A percentile compares a stretch with the other conserved stretches of the same genome.
Evolutionary conservation across 2,888 invertebrate species (phyloP).

Genomic region (Atethmia centrago): DNA sequence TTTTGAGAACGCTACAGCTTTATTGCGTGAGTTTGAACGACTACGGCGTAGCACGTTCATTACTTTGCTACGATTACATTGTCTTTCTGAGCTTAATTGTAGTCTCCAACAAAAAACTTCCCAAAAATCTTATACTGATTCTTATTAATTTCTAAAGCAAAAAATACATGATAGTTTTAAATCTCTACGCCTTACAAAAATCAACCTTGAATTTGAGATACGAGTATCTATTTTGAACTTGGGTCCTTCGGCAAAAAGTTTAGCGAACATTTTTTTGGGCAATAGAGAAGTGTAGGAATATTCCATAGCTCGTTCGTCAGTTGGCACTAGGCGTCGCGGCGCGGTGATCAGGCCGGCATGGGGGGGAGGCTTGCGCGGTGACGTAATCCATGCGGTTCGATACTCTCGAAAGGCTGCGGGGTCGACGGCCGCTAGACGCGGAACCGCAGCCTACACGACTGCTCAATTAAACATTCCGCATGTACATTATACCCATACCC

Average conservation of each 20-base stretch:
- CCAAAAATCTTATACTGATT: slow-evolving; percentile 8
- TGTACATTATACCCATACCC: slow-evolving; percentile 75
- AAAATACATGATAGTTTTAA: slow-evolving; percentile 38
- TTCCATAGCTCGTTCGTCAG: slow-evolving; percentile 69
- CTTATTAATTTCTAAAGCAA: slow-evolving; percentile 44
- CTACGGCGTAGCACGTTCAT: slow-evolving; percentile 73
- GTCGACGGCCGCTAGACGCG: slow-evolving; percentile 89
- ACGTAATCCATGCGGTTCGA: slow-evolving; percentile 87
- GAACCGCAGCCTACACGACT: slow-evolving; percentile 86
- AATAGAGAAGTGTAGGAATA: slow-evolving; percentile 72
- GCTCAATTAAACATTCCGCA: slow-evolving; percentile 88
- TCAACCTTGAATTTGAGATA: slow-evolving; percentile 47
- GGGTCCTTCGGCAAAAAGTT: slow-evolving; percentile 54
- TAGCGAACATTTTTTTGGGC: slow-evolving; percentile 65
- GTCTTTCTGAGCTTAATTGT: slow-evolving; percentile 29
- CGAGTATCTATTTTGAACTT: slow-evolving; percentile 39
- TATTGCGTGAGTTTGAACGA: slow-evolving; percentile 61
- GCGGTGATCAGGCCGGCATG: slow-evolving; percentile 64
- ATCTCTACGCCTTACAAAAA: slow-evolving; percentile 40
- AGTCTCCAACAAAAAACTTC: slow-evolving; percentile 32
- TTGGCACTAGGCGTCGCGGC: slow-evolving; percentile 70
- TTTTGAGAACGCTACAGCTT: slow-evolving; percentile 71
- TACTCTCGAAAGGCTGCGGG: slow-evolving; percentile 87
- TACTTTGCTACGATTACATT: slow-evolving; percentile 56
- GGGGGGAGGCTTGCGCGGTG: slow-evolving; percentile 82